Percentiles rank a stretch among this genome's conserved stretches.
Conservation (phyloP, 53 echinoderm and acorn worm species). For the Astropecten irregularis region DNA sequence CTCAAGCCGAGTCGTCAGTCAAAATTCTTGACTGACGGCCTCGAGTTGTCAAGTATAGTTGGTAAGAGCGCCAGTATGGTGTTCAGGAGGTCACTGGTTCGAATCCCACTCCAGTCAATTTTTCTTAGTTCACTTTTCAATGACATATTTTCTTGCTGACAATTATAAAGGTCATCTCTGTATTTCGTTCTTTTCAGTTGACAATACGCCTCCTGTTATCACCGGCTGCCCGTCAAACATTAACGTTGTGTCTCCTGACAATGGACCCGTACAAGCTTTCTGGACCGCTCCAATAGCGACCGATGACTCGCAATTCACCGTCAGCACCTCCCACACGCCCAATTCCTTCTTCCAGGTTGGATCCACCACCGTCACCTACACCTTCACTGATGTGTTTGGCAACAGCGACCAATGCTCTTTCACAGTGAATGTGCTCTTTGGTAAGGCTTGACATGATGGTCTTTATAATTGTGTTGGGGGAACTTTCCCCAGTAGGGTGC, state of each 20-base stretch:
- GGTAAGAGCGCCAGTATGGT: too few species aligned
- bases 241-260: conserved; percentile 2
- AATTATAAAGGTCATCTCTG: too few species aligned
- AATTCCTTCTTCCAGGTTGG: conserved; percentile 33
- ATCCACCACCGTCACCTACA: conserved; percentile 50
- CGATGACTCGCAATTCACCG: conserved; percentile 31
- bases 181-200: too few species aligned
- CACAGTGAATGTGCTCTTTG: conserved; percentile 46
- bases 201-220: conserved; percentile 49
- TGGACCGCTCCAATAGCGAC: conserved; percentile 36
- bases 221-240: conserved; percentile 51
- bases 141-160: too few species aligned
- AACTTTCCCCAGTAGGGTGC: too few species aligned
- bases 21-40: too few species aligned
- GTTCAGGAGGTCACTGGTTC: too few species aligned
- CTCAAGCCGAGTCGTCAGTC: too few species aligned
- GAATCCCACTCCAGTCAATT: too few species aligned
- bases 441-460: conserved; percentile 17
- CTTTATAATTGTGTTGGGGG: too few species aligned
- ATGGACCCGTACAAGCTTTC: not conserved
- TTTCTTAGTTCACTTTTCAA: too few species aligned
- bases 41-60: too few species aligned
- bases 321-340: conserved; percentile 27
- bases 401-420: conserved; percentile 58
- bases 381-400: conserved; percentile 51